Conservation (phyloP, 1,140 invertebrate genomes). For the Linepithema humile region DNA sequence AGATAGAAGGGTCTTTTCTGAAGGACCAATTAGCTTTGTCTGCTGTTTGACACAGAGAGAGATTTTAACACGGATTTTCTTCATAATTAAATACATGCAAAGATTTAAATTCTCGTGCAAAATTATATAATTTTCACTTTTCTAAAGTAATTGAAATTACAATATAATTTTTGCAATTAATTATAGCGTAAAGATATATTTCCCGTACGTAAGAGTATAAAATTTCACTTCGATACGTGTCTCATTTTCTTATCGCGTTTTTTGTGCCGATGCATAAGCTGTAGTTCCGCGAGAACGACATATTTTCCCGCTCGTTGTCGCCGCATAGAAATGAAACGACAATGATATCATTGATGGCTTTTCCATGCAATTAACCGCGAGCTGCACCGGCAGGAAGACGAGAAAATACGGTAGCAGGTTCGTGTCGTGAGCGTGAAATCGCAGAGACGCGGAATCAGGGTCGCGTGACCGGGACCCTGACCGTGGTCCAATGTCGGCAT, state of each 20-base stretch:
- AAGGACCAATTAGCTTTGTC: background rate
- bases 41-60: no score
- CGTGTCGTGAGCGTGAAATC: constrained; percentile 55
- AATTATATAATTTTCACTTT: background rate
- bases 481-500: constrained; percentile 69
- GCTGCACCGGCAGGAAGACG: constrained; percentile 38
- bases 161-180: background rate
- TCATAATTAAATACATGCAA: background rate
- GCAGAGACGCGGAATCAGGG: constrained; percentile 69
- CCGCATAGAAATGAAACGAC: constrained; percentile 16
- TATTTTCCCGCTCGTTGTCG: background rate
- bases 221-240: background rate
- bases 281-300: background rate
- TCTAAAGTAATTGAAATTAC: background rate
- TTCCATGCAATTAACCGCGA: constrained; percentile 40
- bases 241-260: background rate
- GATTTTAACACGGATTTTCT: background rate
- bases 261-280: background rate
- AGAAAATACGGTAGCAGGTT: constrained; percentile 50
- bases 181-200: background rate
- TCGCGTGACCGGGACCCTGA: constrained; percentile 76
- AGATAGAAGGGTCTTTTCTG: background rate
- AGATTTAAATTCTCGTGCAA: background rate
- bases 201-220: background rate
- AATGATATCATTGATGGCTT: background rate